Evolutionary conservation across 2,888 invertebrate genomes (phyloP).

Genomic region (Apoda limacodes): DNA sequence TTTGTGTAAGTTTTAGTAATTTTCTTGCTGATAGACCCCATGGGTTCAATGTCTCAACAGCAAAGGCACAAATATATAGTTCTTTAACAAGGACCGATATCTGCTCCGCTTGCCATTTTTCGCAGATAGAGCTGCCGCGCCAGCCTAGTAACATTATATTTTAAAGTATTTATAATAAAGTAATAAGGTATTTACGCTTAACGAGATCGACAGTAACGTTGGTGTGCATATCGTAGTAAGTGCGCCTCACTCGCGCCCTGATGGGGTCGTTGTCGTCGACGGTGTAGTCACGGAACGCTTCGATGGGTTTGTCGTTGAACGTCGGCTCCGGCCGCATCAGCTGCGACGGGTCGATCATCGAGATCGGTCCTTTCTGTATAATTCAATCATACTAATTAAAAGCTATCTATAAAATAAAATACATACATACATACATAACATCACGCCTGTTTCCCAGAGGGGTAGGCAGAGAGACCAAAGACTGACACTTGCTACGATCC

Average conservation of each 20-base stretch:
- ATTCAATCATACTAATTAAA: constrained; percentile 7
- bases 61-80: too few species aligned
- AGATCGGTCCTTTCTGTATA: constrained; percentile 37
- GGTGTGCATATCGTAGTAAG: constrained; percentile 90
- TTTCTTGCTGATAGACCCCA: too few species aligned
- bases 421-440: constrained; percentile 2
- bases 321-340: constrained; percentile 80
- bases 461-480: too few species aligned
- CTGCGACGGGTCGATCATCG: constrained; percentile 67
- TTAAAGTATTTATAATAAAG: too few species aligned
- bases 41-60: too few species aligned
- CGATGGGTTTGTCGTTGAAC: constrained; percentile 79
- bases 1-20: too few species aligned
- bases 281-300: constrained; percentile 83
- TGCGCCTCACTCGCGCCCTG: constrained; percentile 83
- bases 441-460: too few species aligned
- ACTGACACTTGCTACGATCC: too few species aligned
- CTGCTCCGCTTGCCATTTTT: too few species aligned
- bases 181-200: constrained; percentile 59
- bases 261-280: constrained; percentile 80
- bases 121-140: too few species aligned
- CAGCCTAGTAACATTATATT: too few species aligned
- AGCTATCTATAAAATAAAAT: constrained; percentile 11
- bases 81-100: too few species aligned
- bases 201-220: constrained; percentile 92